Evolutionary conservation across 1,140 invertebrate species (phyloP).

Genomic region (Varroa destructor): DNA sequence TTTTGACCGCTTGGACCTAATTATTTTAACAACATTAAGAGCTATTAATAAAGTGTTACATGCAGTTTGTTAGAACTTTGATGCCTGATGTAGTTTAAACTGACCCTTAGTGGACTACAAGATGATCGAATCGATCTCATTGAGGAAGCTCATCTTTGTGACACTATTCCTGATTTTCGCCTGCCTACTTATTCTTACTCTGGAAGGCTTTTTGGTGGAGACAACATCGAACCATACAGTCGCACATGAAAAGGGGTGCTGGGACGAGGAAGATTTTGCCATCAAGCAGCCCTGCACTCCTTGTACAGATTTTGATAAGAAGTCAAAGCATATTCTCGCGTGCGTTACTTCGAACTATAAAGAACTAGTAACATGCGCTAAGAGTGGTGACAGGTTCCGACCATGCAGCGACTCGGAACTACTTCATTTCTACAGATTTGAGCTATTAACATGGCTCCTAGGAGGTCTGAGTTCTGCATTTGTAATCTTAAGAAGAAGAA

Average conservation of each 20-base stretch:
- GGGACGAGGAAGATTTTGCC: conserved; percentile 35
- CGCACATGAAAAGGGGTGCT: conserved; percentile 34
- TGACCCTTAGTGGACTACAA: not conserved
- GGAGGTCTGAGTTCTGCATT: conserved; percentile 49
- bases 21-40: too few species aligned
- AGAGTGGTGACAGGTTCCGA: conserved; percentile 53
- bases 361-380: conserved; percentile 54
- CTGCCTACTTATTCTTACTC: conserved; percentile 11
- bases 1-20: too few species aligned
- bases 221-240: conserved; percentile 12
- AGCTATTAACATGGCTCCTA: conserved; percentile 54
- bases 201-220: conserved; percentile 17
- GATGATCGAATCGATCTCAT: conserved; percentile 20
- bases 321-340: conserved; percentile 52
- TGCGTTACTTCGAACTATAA: conserved; percentile 57
- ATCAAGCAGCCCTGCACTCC: conserved; percentile 46
- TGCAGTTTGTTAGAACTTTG: too few species aligned
- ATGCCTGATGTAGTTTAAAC: too few species aligned
- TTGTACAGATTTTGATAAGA: conserved; percentile 47
- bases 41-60: too few species aligned
- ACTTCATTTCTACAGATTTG: conserved; percentile 66
- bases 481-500: conserved; percentile 47
- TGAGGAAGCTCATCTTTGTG: conserved; percentile 16
- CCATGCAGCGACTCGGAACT: conserved; percentile 44
- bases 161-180: conserved; percentile 15